These are phyloP conservation scores for Manacus vitellinus DNA, from an alignment of 2,113 vertebrate species.

Conservation along the genomic window DNA sequence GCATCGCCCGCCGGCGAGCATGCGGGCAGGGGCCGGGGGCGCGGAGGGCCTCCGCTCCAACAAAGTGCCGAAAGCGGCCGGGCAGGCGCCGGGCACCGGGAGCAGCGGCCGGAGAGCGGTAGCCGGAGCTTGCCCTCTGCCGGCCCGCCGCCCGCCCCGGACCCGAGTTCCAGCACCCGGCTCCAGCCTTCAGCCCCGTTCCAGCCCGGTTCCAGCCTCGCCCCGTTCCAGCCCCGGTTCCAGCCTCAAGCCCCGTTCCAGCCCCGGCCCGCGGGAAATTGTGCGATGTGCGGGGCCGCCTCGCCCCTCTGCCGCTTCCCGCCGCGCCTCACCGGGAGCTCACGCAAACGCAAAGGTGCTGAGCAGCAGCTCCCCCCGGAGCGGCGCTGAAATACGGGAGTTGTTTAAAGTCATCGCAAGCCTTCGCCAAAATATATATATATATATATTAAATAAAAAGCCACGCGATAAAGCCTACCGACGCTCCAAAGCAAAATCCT, in stretches of 20 bases:
- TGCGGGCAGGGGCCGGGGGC: neutral
- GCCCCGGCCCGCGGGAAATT: neutral
- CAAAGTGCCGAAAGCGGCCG: neutral
- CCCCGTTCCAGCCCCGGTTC: neutral
- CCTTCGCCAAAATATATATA: neutral
- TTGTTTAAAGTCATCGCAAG: neutral
- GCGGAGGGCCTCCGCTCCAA: neutral
- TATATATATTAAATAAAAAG: neutral
- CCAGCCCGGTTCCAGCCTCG: too few relatives aligned
- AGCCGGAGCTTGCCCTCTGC: too few relatives aligned
- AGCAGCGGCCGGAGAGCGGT: too few relatives aligned
- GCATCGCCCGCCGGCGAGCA: neutral
- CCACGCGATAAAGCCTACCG: neutral
- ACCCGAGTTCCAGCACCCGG: neutral
- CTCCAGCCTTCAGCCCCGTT: neutral
- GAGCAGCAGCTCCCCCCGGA: neutral
- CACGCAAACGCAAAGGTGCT: rapidly evolving
- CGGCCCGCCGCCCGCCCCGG: neutral
- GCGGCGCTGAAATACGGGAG: rapidly evolving
- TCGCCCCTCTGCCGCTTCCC: neutral
- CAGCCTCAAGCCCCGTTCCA: too few relatives aligned
- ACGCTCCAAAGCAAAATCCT: neutral
- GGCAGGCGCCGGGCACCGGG: neutral
- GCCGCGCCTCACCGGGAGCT: neutral
- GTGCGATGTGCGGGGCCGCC: neutral